A percentile compares a stretch with the other conserved stretches of the same genome.
These are phyloP conservation scores for Rhodinocichla rosea DNA, from an alignment of 2,113 vertebrate species.

Conservation along the genomic window DNA sequence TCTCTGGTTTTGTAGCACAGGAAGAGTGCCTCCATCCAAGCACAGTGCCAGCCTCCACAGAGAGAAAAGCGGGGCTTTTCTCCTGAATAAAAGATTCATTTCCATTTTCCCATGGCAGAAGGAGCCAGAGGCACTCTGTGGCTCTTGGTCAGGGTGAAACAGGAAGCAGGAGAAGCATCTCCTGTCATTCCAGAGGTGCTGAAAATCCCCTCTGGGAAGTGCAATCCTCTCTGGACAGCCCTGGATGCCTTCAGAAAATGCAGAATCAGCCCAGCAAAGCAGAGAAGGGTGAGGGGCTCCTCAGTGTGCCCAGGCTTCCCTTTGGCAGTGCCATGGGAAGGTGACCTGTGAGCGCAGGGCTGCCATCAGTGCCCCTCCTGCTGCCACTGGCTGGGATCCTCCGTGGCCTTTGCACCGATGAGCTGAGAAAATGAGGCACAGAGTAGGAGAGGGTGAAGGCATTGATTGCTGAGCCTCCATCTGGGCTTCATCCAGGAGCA, in stretches of 20 bases:
- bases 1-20: background rate
- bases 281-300: background rate
- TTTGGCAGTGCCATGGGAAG: background rate
- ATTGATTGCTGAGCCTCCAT: background rate
- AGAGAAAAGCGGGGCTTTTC: background rate
- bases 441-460: background rate
- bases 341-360: background rate
- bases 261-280: background rate
- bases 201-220: background rate
- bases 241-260: background rate
- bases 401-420: accelerated
- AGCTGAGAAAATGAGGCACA: background rate
- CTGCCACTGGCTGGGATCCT: background rate
- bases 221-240: background rate
- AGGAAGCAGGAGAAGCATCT: background rate
- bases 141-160: background rate
- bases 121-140: background rate
- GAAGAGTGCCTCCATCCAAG: background rate
- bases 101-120: background rate
- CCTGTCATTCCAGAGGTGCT: background rate
- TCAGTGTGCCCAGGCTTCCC: background rate
- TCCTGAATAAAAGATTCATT: background rate
- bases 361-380: background rate
- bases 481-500: background rate
- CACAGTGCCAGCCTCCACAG: background rate